Base-by-base conservation (phyloP, 2,888 invertebrate species). In the Drosophila limbata region DNA sequence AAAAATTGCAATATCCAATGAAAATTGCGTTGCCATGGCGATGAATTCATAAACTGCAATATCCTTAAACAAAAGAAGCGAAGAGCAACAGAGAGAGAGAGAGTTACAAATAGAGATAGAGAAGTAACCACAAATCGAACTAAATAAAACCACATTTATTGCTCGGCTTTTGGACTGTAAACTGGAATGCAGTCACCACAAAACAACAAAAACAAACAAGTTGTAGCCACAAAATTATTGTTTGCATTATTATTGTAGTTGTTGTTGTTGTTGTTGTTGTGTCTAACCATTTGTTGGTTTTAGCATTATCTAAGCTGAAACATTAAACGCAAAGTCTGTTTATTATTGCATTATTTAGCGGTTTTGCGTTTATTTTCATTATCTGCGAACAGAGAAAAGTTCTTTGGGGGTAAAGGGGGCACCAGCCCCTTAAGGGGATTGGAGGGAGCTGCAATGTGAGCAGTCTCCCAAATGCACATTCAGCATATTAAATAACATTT, bases 301-400 rank as follows among this genome's bases (percentile, higher is more conserved):
- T 59, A 13, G 28, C 57, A 51, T 48, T 60, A 50, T 42, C 33
- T 44, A 19, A 19, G 28, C 11, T 33, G 15, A 8, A 25, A 51
- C 17, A 65, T 48, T 48, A 73, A 61, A 21, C 52, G 39, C 42
- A 44, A 51, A 28, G 11, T 21, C 48, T 59, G 77, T 75, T 77
- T 77, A 77, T 77, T 77, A 75, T 75, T 77, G 68, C 75, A 77
- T 60, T 72, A 75, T 74, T 66, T 60, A 73, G 74, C 69, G 73
- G 62, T 73, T 73, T 72, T 72, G 28, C 51, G 45, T 33, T 28
- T 57, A 33, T 53, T 50, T 17, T 13, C 39, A 52, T 33, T 40
- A 25, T 37, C 37, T 37, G 40, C 19, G n/a, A 10, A 9, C 33
- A 21, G n/a, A 9, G 13, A 13, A 13, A 1, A 3, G 13, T 28